These are phyloP conservation scores for Pygathrix nemaeus DNA, from an alignment of 2,113 vertebrate species.

Conservation along the genomic window DNA sequence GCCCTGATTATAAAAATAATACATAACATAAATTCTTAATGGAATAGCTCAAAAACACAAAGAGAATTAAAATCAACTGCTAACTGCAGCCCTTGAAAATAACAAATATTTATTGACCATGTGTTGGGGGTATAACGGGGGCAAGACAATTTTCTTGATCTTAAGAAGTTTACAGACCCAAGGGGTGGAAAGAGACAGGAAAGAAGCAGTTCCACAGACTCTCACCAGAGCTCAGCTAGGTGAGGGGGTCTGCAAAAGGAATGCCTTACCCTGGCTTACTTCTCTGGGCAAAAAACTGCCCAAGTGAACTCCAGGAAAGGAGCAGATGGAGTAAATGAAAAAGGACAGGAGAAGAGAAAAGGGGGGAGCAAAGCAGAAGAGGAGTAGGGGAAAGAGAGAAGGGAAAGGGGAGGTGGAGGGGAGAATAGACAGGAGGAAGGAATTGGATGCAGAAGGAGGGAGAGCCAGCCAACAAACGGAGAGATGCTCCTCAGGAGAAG, in stretches of 20 bases:
- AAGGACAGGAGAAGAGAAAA: background rate
- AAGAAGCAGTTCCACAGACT: too few relatives aligned
- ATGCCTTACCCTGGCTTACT: background rate
- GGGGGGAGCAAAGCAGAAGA: rapidly evolving
- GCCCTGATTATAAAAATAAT: background rate
- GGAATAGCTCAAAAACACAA: background rate
- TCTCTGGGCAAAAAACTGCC: background rate
- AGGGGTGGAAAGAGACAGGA: background rate
- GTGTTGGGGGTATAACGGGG: too few relatives aligned
- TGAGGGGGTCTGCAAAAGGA: background rate
- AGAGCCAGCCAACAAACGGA: background rate
- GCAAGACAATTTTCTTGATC: background rate
- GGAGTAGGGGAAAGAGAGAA: background rate
- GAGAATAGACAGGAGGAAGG: too few relatives aligned
- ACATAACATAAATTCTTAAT: background rate
- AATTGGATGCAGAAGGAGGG: rapidly evolving
- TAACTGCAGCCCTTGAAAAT: background rate
- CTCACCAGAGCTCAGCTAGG: background rate
- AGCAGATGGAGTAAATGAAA: background rate
- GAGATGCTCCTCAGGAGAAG: background rate
- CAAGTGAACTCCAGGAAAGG: background rate
- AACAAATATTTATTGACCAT: background rate
- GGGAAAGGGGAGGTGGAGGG: rapidly evolving
- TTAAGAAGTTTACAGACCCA: background rate
- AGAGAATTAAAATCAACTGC: background rate